These are phyloP conservation scores for Tiliqua scincoides DNA, from an alignment of 2,113 vertebrate species.

Conservation along the genomic window DNA sequence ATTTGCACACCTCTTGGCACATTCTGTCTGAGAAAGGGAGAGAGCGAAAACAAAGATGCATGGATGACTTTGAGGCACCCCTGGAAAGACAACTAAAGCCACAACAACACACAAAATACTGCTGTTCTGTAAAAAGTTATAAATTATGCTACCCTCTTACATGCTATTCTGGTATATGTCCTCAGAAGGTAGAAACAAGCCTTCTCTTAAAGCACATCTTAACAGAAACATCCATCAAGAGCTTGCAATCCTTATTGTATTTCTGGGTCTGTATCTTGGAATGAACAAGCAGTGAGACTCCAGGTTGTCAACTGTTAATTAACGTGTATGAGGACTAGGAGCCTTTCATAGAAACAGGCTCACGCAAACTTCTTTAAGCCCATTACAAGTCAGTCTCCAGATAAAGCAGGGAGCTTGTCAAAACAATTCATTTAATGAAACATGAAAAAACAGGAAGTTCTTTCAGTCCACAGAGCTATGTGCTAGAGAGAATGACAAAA, in stretches of 20 bases:
- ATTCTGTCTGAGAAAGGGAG: not conserved
- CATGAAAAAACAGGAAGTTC: constrained; percentile 26
- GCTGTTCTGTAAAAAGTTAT: no score
- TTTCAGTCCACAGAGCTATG: constrained; percentile 2
- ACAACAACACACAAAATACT: not conserved
- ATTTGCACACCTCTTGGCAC: not conserved
- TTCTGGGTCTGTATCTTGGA: constrained; percentile 41
- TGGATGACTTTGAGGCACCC: not conserved
- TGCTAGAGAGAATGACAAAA: constrained; percentile 57
- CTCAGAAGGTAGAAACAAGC: not conserved
- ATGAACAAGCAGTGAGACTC: constrained; percentile 61
- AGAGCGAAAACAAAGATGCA: not conserved
- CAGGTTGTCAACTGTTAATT: constrained; percentile 47
- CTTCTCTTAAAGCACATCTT: constrained; percentile 40
- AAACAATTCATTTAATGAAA: constrained; percentile 47
- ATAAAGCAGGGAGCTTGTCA: constrained; percentile 54
- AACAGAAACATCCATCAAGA: not conserved
- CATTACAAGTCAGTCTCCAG: constrained; percentile 49
- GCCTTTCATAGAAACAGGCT: constrained; percentile 49
- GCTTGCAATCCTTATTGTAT: constrained; percentile 17
- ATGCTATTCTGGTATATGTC: constrained; percentile 5
- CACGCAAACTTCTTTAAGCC: constrained; percentile 47
- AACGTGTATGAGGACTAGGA: constrained; percentile 53
- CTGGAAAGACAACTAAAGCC: not conserved
- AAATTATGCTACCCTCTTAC: no score